Evolutionary conservation across 2,888 invertebrate genomes (phyloP).

Genomic region (Antitype chi): DNA sequence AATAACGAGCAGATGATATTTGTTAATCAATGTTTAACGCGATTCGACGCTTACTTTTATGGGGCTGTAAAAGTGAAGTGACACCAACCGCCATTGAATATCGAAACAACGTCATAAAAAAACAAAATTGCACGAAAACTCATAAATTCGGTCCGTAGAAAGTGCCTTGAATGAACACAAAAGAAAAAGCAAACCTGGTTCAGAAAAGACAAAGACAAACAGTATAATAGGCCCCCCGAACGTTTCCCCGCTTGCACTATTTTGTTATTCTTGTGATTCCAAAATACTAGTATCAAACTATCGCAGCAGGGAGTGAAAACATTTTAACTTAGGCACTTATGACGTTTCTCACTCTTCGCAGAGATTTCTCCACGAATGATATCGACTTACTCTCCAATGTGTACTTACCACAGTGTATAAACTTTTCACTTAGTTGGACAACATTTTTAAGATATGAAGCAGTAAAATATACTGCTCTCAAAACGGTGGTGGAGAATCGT

Average conservation of each 20-base stretch:
- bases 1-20: conserved; percentile 19
- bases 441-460: no score
- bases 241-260: conserved; percentile 10
- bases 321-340: conserved; percentile 39
- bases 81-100: conserved; percentile 23
- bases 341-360: conserved; percentile 9
- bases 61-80: conserved; percentile 18
- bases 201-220: conserved; percentile 33
- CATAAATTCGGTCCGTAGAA: conserved; percentile 27
- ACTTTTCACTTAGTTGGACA: background rate
- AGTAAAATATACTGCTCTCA: background rate
- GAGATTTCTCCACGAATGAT: background rate
- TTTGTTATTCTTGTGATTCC: conserved; percentile 39
- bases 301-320: conserved; percentile 18
- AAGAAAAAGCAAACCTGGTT: conserved; percentile 12
- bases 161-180: conserved; percentile 20
- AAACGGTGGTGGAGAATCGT: no score
- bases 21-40: conserved; percentile 38
- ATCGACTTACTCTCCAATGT: background rate
- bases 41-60: conserved; percentile 29
- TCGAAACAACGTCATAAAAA: conserved; percentile 23
- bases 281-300: background rate
- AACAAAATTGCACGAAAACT: conserved; percentile 12
- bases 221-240: conserved; percentile 2
- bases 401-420: background rate